Conservation (phyloP, 2,797 vertebrate species). For the Propithecus perrieri region DNA sequence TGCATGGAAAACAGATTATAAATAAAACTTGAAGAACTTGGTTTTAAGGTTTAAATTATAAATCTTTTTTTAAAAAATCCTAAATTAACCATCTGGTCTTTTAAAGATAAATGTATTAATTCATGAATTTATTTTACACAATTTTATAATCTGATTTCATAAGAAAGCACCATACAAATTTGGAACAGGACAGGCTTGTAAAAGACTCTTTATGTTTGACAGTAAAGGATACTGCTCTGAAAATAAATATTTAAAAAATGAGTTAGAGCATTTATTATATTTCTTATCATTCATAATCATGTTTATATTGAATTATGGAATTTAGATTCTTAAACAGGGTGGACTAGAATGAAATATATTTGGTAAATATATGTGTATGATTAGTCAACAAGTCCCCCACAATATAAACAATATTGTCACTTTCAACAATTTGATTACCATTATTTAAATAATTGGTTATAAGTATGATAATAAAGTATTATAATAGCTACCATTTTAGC, state of each 20-base stretch:
- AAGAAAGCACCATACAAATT: slow-evolving; percentile 63
- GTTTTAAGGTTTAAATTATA: slow-evolving; percentile 68
- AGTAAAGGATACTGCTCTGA: slow-evolving; percentile 35
- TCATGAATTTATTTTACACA: slow-evolving; percentile 70
- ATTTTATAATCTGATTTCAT: slow-evolving; percentile 76
- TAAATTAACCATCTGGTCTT: slow-evolving; percentile 71
- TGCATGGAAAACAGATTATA: neutral
- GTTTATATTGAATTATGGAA: neutral
- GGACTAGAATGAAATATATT: slow-evolving; percentile 10
- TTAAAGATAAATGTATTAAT: slow-evolving; percentile 79
- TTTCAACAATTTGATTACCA: neutral
- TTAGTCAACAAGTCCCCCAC: neutral
- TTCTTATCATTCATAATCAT: slow-evolving; percentile 15
- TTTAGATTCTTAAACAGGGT: neutral
- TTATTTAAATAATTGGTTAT: neutral
- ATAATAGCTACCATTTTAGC: neutral
- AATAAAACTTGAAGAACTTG: slow-evolving; percentile 28
- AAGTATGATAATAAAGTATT: neutral
- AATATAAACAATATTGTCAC: neutral
- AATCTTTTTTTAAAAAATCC: slow-evolving; percentile 56
- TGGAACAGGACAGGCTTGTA: slow-evolving; percentile 51
- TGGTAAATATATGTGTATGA: neutral
- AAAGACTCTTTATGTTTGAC: slow-evolving; percentile 59
- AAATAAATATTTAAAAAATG: slow-evolving; percentile 5
- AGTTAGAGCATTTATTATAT: slow-evolving; percentile 1